Percentiles rank a stretch among this genome's conserved stretches.
Conservation (phyloP, 2,888 invertebrate species). For the Parnassius apollo region DNA sequence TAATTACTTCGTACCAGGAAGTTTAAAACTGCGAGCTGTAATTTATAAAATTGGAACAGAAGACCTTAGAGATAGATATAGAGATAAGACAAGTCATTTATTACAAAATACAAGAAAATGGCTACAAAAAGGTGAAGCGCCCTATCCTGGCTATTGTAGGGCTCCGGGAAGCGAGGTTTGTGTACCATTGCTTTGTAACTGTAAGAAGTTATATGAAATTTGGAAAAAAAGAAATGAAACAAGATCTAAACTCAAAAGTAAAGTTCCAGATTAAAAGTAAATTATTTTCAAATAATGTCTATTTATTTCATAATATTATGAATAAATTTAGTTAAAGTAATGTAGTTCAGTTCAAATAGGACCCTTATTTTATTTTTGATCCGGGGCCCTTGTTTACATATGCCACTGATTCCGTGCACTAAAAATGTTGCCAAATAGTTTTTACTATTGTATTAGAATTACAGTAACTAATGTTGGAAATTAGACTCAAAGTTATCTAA, state of each 20-base stretch:
- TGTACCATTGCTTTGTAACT: conserved; percentile 58
- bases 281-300: neutral
- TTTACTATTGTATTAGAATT: no score
- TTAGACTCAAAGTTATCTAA: no score
- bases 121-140: conserved; percentile 54
- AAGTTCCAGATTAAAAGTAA: neutral
- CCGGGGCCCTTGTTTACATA: no score
- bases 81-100: conserved; percentile 29
- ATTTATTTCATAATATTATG: neutral
- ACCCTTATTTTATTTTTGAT: no score
- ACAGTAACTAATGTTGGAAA: no score
- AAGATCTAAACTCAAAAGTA: conserved; percentile 9
- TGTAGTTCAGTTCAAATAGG: no score
- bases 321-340: neutral
- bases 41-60: conserved; percentile 37
- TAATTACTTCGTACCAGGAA: conserved; percentile 56
- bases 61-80: conserved; percentile 31
- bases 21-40: conserved; percentile 44
- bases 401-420: no score
- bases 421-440: no score
- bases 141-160: conserved; percentile 69
- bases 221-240: conserved; percentile 43
- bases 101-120: conserved; percentile 47
- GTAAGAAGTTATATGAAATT: conserved; percentile 45
- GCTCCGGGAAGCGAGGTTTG: conserved; percentile 55